Evolutionary conservation across 2,113 vertebrate species (phyloP).

Genomic region (Sturnira hondurensis): DNA sequence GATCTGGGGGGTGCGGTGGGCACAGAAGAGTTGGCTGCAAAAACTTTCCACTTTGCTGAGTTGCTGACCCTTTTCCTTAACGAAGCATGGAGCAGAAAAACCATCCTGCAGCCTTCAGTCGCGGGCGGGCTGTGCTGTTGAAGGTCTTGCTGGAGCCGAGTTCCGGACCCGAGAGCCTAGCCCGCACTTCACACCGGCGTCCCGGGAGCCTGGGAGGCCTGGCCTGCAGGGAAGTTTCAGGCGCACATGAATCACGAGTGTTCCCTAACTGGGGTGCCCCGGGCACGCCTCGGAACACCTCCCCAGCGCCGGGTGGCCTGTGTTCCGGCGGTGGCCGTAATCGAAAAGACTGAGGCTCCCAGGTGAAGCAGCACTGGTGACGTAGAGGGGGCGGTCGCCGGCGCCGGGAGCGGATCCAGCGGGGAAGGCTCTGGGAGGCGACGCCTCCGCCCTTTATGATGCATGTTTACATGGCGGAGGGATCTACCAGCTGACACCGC

Average conservation of each 20-base stretch:
- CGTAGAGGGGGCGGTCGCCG: not conserved
- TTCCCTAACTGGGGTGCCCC: not conserved
- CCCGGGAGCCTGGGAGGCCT: not conserved
- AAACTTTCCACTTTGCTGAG: not conserved
- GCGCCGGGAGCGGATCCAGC: not conserved
- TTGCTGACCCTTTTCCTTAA: not conserved
- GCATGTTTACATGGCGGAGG: slow-evolving; percentile 86
- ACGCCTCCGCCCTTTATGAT: slow-evolving; percentile 63
- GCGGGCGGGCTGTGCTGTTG: not conserved
- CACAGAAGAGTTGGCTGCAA: not conserved
- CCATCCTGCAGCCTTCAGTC: not conserved
- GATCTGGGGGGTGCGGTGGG: no score
- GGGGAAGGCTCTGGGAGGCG: rapidly evolving
- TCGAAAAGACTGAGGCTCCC: not conserved
- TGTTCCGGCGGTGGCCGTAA: slow-evolving; percentile 18
- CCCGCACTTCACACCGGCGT: not conserved
- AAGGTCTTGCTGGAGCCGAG: not conserved
- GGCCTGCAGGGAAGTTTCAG: not conserved
- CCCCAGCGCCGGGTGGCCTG: not conserved
- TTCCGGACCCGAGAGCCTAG: not conserved
- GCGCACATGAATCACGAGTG: not conserved
- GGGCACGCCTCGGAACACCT: not conserved
- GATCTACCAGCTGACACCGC: slow-evolving; percentile 82
- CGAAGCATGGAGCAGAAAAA: not conserved
- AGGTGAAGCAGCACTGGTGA: not conserved